Conservation (phyloP, 2,797 vertebrate genomes). For the Arnoldichthys spilopterus region DNA sequence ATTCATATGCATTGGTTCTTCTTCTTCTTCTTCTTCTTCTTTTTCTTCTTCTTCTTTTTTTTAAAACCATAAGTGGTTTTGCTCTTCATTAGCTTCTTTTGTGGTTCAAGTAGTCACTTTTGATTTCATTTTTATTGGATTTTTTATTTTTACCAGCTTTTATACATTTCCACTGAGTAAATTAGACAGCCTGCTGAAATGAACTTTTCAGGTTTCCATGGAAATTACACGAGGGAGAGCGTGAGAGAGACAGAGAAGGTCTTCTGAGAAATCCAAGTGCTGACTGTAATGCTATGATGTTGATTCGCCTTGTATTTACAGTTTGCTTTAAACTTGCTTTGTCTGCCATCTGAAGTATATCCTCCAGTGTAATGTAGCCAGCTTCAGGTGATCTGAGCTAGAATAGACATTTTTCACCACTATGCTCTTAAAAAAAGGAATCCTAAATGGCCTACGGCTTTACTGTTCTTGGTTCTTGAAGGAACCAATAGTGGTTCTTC, state of each 20-base stretch:
- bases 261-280: constrained; percentile 17
- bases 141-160: constrained; percentile 61
- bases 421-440: not conserved
- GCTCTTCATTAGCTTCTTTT: constrained; percentile 63
- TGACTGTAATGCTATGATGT: not conserved
- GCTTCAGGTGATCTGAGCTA: not conserved
- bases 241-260: not conserved
- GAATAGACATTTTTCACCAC: not conserved
- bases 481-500: not conserved
- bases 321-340: constrained; percentile 21
- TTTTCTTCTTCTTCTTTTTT: too few species aligned
- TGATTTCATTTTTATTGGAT: constrained; percentile 67
- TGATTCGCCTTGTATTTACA: constrained; percentile 2
- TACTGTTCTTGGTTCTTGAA: not conserved
- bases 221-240: constrained; percentile 51
- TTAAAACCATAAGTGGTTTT: constrained; percentile 61
- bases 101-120: constrained; percentile 61
- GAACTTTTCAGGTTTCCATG: constrained; percentile 66
- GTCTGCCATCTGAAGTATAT: not conserved
- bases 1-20: constrained; percentile 31
- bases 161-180: constrained; percentile 69
- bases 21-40: too few species aligned
- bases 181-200: constrained; percentile 65
- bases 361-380: not conserved
- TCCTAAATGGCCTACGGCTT: not conserved